Percentiles rank a stretch among this genome's conserved stretches.
phyloP scores from a whole-genome alignment of 2,888 invertebrate species.

The Pandemis heparana region DNA sequence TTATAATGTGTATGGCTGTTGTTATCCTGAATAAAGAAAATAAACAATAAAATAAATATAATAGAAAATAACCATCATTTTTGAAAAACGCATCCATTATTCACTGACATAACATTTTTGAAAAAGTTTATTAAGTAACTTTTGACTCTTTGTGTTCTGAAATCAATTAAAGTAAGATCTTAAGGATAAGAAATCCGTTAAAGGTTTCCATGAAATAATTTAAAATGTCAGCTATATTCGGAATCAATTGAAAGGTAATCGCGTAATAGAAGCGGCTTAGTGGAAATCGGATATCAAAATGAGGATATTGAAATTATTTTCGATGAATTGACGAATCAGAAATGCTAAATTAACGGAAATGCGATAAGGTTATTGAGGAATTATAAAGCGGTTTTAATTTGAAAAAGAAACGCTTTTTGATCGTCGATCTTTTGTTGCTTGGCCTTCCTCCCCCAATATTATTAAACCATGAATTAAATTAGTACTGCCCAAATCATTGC shows the following conservation, averaged over 20 bases:
- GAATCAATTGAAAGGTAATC: constrained; percentile 7
- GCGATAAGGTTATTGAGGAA: constrained; percentile 12
- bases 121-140: too few species aligned
- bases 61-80: too few species aligned
- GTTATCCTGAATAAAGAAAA: too few species aligned
- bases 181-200: too few species aligned
- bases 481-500: too few species aligned
- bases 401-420: neutral
- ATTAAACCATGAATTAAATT: too few species aligned
- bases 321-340: constrained; percentile 5
- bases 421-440: too few species aligned
- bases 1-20: too few species aligned
- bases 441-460: too few species aligned
- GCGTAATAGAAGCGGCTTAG: constrained; percentile 8
- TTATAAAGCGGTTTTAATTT: neutral
- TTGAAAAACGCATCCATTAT: too few species aligned
- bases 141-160: neutral
- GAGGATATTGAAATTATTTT: constrained; percentile 21
- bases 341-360: constrained; percentile 5
- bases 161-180: neutral
- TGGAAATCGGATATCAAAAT: constrained; percentile 25
- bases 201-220: neutral
- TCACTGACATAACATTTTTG: too few species aligned
- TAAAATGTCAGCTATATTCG: constrained; percentile 1
- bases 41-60: too few species aligned